Percentiles rank a stretch among this genome's conserved stretches.
Evolutionary conservation across 35 echinoderm and acorn worm species (phyloP).

Genomic region (Lytechinus variegatus): DNA sequence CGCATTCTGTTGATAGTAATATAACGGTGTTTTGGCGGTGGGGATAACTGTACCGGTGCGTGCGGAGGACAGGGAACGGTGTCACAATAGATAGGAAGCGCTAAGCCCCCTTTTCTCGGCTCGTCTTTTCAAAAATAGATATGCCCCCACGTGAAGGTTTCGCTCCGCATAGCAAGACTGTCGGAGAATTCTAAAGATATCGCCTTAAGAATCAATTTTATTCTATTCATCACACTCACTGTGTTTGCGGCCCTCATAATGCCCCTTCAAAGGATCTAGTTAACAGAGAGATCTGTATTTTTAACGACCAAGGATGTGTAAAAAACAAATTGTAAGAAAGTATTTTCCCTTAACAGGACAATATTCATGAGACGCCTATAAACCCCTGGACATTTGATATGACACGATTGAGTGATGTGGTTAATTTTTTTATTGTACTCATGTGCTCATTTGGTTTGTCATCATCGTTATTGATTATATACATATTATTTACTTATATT

Average conservation of each 20-base stretch:
- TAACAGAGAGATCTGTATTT: neutral
- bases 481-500: too few species aligned
- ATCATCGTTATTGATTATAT: too few species aligned
- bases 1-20: constrained; percentile 20
- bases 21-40: constrained; percentile 21
- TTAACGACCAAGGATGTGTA: neutral
- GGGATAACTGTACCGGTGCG: neutral
- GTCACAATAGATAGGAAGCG: neutral
- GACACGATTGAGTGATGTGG: too few species aligned
- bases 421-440: too few species aligned
- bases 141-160: constrained; percentile 30
- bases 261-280: neutral
- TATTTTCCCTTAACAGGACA: too few species aligned
- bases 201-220: neutral
- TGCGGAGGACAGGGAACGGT: neutral
- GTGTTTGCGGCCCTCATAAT: neutral
- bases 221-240: neutral
- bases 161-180: neutral
- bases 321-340: neutral
- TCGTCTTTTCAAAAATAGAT: neutral
- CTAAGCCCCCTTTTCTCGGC: neutral
- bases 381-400: too few species aligned
- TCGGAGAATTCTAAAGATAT: neutral
- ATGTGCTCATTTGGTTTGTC: too few species aligned
- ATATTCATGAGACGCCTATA: too few species aligned